Evolutionary conservation across 2,888 invertebrate species (phyloP), one percentile per base, ranked within the genome.

Genomic region (Oxycera nigricornis): DNA sequence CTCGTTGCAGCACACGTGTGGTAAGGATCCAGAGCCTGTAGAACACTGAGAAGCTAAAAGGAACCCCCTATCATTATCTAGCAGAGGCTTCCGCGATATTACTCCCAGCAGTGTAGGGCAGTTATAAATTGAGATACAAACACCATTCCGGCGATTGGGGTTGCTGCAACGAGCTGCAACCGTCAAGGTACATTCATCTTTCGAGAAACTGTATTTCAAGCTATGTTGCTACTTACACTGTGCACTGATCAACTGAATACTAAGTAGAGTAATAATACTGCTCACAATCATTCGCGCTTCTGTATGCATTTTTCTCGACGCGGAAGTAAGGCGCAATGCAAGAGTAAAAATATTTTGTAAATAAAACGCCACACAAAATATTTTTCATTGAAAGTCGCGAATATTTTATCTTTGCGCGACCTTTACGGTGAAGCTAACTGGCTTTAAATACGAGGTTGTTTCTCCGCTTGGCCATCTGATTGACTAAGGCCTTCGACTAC

Each of bases 91-190:
- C 30, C 78, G 76, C 30, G 78, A 77, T 2, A 84, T 39, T 0
- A 82, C 73, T 2, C 75, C 75, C 2, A 82, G 31, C 0, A 85
- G 62, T 22, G 79, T 77, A 24, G 81, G 80, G 68, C 85, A 85
- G 7, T 83, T 80, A 74, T 83, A 82, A 35, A 85, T 78, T 11
- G 84, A 83, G 17, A 82, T 73, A 73, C 85, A 85, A 28, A 75
- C 73, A 26, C 84, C 85, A 26, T 39, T 55, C 28, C 79, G 79
- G n/a, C 78, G 76, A 68, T 84, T 84, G 3, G 85, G 85, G 79
- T 83, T 85, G 2, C 9, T 68, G 89, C 92, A 81, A 90, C 92
- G 80, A 14, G 78, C 84, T 84, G 77, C 3, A 28, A 7, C 11
- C 6, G 11, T 11, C n/a, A 46, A 46, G 14, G 14, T n/a, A 46